Conservation (phyloP, 2,888 invertebrate genomes). For the Nymphalis c-album region DNA sequence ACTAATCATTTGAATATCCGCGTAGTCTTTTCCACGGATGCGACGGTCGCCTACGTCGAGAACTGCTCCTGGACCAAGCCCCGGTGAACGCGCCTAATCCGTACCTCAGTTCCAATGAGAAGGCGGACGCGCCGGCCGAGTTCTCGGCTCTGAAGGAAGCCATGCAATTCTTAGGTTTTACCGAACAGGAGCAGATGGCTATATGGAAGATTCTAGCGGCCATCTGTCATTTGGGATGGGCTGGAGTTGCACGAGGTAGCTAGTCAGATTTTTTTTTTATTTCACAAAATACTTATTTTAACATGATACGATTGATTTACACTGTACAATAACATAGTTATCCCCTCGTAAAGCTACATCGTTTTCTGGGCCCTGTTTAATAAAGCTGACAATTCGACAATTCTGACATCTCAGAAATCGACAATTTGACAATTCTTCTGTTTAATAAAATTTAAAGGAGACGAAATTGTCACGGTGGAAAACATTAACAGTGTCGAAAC, state of each 20-base stretch:
- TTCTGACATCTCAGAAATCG: too few relatives aligned
- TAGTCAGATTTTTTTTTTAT: conserved; percentile 8
- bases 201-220: conserved; percentile 94
- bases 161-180: conserved; percentile 87
- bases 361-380: too few relatives aligned
- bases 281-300: too few relatives aligned
- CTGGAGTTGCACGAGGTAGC: conserved; percentile 88
- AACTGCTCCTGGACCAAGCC: conserved; percentile 88
- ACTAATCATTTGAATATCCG: background rate
- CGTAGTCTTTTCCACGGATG: conserved; percentile 90
- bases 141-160: conserved; percentile 91
- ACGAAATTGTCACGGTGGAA: too few relatives aligned
- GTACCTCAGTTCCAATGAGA: conserved; percentile 89
- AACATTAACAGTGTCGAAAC: too few relatives aligned
- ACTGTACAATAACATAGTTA: too few relatives aligned
- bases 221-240: conserved; percentile 96
- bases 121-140: conserved; percentile 90
- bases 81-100: conserved; percentile 82
- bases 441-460: too few relatives aligned
- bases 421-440: too few relatives aligned
- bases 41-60: conserved; percentile 89
- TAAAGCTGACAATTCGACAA: too few relatives aligned
- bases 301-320: too few relatives aligned
- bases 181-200: conserved; percentile 89
- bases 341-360: too few relatives aligned